Percentiles rank a stretch among this genome's conserved stretches.
phyloP scores from a whole-genome alignment of 2,888 invertebrate genomes.

The Apotomis betuletana region DNA sequence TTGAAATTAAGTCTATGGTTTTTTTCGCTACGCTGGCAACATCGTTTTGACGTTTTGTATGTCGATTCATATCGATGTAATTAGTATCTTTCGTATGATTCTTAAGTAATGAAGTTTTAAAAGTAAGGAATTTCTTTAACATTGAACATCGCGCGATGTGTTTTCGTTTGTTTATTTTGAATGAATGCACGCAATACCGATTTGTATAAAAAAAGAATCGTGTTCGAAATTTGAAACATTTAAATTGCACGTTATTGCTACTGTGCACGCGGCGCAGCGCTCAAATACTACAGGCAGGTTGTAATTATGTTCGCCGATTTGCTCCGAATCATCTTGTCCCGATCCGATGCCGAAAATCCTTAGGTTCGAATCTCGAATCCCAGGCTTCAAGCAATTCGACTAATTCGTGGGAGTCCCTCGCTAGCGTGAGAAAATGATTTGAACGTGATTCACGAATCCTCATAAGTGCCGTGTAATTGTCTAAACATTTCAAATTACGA shows the following conservation, averaged over 20 bases:
- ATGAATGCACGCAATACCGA: constrained; percentile 55
- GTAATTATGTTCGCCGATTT: constrained; percentile 69
- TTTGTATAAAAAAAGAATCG: constrained; percentile 53
- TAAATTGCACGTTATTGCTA: constrained; percentile 82
- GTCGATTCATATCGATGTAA: not conserved
- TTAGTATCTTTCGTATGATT: not conserved
- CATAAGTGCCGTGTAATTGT: constrained; percentile 52
- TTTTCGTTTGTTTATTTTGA: constrained; percentile 38
- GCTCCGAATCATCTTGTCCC: constrained; percentile 72
- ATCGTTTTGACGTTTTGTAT: constrained; percentile 7
- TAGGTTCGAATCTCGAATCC: constrained; percentile 46
- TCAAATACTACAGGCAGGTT: constrained; percentile 74
- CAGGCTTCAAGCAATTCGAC: constrained; percentile 50
- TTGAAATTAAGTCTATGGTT: constrained; percentile 25
- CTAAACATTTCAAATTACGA: constrained; percentile 41
- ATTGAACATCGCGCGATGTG: constrained; percentile 32
- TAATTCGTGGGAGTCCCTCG: constrained; percentile 78
- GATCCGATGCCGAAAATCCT: constrained; percentile 73
- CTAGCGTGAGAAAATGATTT: constrained; percentile 76
- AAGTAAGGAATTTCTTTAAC: constrained; percentile 14
- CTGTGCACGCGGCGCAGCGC: constrained; percentile 73
- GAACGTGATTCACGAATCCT: constrained; percentile 45
- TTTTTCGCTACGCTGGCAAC: constrained; percentile 16
- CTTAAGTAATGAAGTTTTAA: constrained; percentile 1
- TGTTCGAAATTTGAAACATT: constrained; percentile 81